Evolutionary conservation across 2,113 vertebrate species (phyloP), one percentile per base, ranked within the genome.

Genomic region (Symphodus melops): DNA sequence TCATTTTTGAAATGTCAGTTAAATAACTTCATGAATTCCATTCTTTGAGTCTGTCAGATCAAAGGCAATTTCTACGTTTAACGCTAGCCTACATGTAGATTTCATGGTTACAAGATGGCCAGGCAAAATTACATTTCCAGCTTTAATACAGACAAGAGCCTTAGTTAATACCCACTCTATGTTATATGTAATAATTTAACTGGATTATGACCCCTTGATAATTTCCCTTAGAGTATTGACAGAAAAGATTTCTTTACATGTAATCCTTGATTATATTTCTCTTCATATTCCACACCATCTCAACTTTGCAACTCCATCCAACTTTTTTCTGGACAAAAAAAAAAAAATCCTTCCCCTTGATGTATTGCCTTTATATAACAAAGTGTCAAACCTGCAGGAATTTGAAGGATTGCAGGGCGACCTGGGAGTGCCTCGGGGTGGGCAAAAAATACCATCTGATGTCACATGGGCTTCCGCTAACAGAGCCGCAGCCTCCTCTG

Each of bases 291-390:
- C 21, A 28, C 49, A 66, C 21, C 11, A 61, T 72, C n/a, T 75
- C 75, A 14, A 48, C 46, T 89, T 89, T 73, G 58, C 60, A 62
- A 57, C 66, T 77, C 41, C 69, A 68, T 84, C 49, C 68, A 88
- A 87, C 81, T 86, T 85, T 88, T 85, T 44, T 55, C 59, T 53
- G 71, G 72, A 84, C 76, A 81, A 51, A 90, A 79, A 28, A 28
- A 81, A 51, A 90, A 63, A 39, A 49, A 85, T 85, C 59, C 75
- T 82, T 86, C 77, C 46, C 73, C 72, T 82, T 94, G 92, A 95
- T 94, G 84, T 86, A 95, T 94, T 92, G 89, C 93, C 89, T 93
- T 91, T 92, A 92, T 94, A 92, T 89, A 93, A 84, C 84, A 91
- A 92, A 55, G 80, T 94, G 94, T 93, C 93, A 94, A 91, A 92